Conservation (phyloP, 1,140 invertebrate genomes). For the Sitophilus oryzae region DNA sequence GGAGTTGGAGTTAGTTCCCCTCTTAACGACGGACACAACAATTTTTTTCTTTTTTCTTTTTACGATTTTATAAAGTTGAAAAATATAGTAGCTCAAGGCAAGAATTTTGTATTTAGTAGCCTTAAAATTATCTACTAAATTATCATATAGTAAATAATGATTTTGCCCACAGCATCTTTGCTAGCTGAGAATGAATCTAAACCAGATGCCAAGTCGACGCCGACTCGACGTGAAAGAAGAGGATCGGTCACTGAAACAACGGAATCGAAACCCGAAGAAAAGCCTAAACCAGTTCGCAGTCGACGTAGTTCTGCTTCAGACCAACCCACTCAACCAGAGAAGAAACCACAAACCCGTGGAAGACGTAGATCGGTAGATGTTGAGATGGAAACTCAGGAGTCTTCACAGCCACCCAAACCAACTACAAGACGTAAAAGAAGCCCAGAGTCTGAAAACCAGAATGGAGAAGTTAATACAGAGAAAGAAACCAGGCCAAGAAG, state of each 20-base stretch:
- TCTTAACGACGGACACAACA: too few species aligned
- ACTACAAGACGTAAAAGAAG: conserved; percentile 7
- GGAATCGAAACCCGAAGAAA: conserved; percentile 4
- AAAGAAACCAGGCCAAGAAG: conserved; percentile 4
- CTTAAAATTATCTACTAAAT: too few species aligned
- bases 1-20: too few species aligned
- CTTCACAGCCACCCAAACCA: conserved; percentile 2
- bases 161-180: background rate
- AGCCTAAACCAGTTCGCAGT: conserved; percentile 10
- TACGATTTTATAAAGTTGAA: too few species aligned
- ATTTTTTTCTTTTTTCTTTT: too few species aligned
- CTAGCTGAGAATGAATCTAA: background rate
- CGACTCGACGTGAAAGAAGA: conserved; percentile 10
- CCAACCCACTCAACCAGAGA: background rate
- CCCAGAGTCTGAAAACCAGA: conserved; percentile 1
- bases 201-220: background rate
- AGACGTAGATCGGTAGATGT: background rate
- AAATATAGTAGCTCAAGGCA: too few species aligned
- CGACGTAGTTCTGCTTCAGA: conserved; percentile 4
- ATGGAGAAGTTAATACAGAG: background rate
- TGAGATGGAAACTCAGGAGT: background rate
- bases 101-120: too few species aligned
- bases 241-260: conserved; percentile 7
- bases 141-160: too few species aligned
- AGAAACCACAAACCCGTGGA: conserved; percentile 1